Evolutionary conservation across 2,888 invertebrate genomes (phyloP), one percentile per base, ranked within the genome.

Genomic region (Napeogenes sylphis): DNA sequence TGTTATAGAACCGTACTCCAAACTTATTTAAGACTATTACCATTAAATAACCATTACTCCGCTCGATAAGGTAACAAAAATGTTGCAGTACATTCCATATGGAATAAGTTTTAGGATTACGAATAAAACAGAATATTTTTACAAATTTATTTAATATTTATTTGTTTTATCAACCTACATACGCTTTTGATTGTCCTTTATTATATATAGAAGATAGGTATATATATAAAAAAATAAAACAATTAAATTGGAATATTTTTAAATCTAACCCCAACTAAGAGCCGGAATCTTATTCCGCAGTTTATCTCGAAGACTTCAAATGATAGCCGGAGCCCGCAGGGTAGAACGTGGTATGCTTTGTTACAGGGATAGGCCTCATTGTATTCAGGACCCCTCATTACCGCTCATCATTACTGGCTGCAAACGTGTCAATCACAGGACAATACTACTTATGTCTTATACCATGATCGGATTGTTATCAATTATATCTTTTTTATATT

Each of bases 281-380:
- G 21, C 30, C 30, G 21, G 30, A 53, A 53, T 30, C 30, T 33
- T 53, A 12, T 12, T 2, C 30, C 30, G 30, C 6, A 51, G 30
- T 51, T 30, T 38, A 55, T 55, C 35, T 55, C 33, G 14, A 58
- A 58, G 46, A 10, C 38, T 45, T 32, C 62, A 53, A 63, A 67
- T 60, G 62, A 59, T 64, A 57, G 64, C 63, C 66, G 66, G 56
- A 56, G 47, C 45, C 56, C 56, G 12, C 38, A 62, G 65, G 68
- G 63, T 33, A 67, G 71, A 77, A 74, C 76, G 77, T 78, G 78
- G 74, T 68, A 56, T 74, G 67, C 62, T 66, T 65, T 76, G 77
- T 80, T 80, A 79, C 72, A 73, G 69, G 75, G 81, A 83, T 81
- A 78, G 80, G 82, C 84, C 73, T 83, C 79, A 80, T 84, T 83